phyloP scores from a whole-genome alignment of 2,113 vertebrate species.

The Nannospalax galili region DNA sequence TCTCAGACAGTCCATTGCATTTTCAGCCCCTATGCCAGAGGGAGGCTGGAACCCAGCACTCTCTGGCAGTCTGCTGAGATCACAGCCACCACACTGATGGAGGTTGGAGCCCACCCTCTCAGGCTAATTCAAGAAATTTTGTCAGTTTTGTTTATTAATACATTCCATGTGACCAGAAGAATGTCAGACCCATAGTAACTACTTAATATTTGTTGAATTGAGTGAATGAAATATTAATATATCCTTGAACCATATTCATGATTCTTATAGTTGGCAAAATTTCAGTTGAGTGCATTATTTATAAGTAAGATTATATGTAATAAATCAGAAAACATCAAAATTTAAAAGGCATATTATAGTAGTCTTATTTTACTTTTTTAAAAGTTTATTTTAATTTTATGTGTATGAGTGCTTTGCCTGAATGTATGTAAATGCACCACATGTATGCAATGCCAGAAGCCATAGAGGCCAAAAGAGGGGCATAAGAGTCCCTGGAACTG shows the following conservation, averaged over 20 bases:
- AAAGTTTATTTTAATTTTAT: neutral
- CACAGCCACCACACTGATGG: too few species aligned
- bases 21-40: too few species aligned
- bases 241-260: neutral
- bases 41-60: too few species aligned
- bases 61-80: too few species aligned
- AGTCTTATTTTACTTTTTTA: neutral
- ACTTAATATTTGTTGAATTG: neutral
- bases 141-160: neutral
- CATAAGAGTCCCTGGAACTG: too few species aligned
- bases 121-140: neutral
- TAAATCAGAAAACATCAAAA: neutral
- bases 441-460: too few species aligned
- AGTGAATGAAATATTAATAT: conserved; percentile 24
- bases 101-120: neutral
- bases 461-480: too few species aligned
- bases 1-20: too few species aligned
- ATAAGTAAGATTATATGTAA: neutral
- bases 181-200: neutral
- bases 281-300: conserved; percentile 8
- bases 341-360: neutral
- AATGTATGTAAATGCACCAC: neutral
- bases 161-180: neutral
- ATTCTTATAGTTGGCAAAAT: neutral
- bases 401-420: neutral